Evolutionary conservation across 2,888 invertebrate species (phyloP).

Genomic region (Gortyna flavago): DNA sequence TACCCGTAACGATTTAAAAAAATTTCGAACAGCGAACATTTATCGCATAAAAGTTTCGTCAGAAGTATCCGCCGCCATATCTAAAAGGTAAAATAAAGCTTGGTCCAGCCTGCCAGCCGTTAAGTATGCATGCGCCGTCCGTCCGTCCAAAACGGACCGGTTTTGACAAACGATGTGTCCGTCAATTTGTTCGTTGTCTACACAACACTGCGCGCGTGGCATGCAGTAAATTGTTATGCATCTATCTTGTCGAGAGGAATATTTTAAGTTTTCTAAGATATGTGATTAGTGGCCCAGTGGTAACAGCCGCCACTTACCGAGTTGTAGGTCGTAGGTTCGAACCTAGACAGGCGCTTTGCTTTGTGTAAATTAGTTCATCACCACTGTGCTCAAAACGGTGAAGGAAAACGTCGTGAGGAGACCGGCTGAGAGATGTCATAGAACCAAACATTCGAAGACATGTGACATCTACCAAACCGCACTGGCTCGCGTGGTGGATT

Average conservation of each 20-base stretch:
- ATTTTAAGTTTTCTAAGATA: neutral
- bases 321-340: too few species aligned
- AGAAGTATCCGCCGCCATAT: too few species aligned
- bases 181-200: slow-evolving; percentile 46
- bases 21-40: neutral
- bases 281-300: neutral
- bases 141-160: slow-evolving; percentile 37
- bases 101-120: neutral
- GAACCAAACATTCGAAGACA: neutral
- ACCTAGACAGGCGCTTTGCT: too few species aligned
- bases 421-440: neutral
- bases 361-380: neutral
- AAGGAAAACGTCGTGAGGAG: neutral
- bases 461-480: too few species aligned
- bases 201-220: neutral
- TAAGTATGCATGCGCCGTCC: slow-evolving; percentile 7
- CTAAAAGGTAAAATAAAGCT: slow-evolving; percentile 14
- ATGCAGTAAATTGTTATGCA: neutral
- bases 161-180: slow-evolving; percentile 39
- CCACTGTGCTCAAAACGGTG: neutral
- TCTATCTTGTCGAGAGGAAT: neutral
- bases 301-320: neutral
- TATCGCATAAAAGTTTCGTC: neutral
- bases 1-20: neutral
- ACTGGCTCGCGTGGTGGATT: too few species aligned